These are phyloP conservation scores for Procambarus virginalis DNA, from an alignment of 1,140 invertebrate species.

Conservation along the genomic window DNA sequence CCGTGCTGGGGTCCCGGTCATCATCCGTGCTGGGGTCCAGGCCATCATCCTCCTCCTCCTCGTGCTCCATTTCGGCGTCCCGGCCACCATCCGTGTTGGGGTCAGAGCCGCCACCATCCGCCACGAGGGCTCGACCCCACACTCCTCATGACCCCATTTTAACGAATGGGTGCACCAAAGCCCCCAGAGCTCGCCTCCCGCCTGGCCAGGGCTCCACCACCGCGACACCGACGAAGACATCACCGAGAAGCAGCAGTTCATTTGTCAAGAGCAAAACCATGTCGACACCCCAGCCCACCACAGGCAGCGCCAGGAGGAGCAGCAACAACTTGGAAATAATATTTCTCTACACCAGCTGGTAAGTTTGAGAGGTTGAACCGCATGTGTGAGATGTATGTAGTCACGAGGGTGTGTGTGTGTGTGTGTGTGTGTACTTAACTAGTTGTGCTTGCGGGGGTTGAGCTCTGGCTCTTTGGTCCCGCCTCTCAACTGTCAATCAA, in stretches of 20 bases:
- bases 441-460: no score
- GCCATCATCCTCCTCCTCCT: neutral
- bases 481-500: no score
- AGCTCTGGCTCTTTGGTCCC: no score
- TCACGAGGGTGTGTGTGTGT: neutral
- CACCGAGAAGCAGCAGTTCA: neutral
- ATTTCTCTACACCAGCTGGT: slow-evolving; percentile 43
- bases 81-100: slow-evolving; percentile 21
- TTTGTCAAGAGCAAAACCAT: no score
- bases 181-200: slow-evolving; percentile 32
- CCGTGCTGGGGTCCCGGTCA: neutral
- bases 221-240: neutral
- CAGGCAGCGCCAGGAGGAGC: neutral
- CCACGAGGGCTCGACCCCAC: neutral
- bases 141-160: slow-evolving; percentile 43
- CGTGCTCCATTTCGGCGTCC: slow-evolving; percentile 31
- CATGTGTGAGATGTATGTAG: no score
- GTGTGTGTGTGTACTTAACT: neutral
- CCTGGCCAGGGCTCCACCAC: neutral
- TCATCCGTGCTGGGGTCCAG: slow-evolving; percentile 25
- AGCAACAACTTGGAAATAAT: neutral
- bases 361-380: neutral
- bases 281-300: neutral
- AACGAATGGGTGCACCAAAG: slow-evolving; percentile 18
- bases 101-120: slow-evolving; percentile 10